A percentile compares a stretch with the other conserved stretches of the same genome.
Conservation (phyloP, 2,797 vertebrate species). For the Macroramphosus scolopax region DNA sequence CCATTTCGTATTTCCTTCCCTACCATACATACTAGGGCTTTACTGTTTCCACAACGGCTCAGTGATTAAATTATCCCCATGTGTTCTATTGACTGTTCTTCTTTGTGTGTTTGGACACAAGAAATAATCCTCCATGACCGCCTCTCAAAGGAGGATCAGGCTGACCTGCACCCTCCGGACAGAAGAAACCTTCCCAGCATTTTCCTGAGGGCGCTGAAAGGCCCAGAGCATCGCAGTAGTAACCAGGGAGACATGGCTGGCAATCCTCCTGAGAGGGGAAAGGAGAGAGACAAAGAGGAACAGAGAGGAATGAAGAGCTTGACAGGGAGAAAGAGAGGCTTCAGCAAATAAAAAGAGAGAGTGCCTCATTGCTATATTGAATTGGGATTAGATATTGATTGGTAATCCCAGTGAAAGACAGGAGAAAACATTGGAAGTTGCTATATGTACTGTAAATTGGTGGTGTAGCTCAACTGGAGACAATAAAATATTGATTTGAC, state of each 20-base stretch:
- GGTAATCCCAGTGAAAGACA: constrained; percentile 11
- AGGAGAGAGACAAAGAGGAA: neutral
- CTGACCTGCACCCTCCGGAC: constrained; percentile 66
- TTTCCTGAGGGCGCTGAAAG: constrained; percentile 76
- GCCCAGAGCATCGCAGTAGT: constrained; percentile 76
- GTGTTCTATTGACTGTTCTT: neutral
- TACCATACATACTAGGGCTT: neutral
- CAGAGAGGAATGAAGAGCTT: neutral
- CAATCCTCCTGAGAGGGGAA: constrained; percentile 75
- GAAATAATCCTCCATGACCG: constrained; percentile 77
- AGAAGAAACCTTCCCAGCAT: constrained; percentile 86
- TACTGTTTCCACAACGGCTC: neutral
- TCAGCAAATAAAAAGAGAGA: constrained; percentile 13
- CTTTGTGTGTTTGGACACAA: neutral
- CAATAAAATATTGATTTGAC: neutral
- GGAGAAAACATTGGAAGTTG: constrained; percentile 4
- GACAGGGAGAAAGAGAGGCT: neutral
- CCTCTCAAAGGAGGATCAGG: constrained; percentile 71
- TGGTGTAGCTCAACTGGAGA: neutral
- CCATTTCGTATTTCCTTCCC: constrained; percentile 2
- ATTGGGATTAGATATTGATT: constrained; percentile 34
- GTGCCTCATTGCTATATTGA: constrained; percentile 5
- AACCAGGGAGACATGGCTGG: constrained; percentile 77
- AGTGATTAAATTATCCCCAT: too few relatives aligned
- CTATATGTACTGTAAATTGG: neutral